Conservation (phyloP, 2,113 vertebrate species). For the Cynopterus brachyotis region DNA sequence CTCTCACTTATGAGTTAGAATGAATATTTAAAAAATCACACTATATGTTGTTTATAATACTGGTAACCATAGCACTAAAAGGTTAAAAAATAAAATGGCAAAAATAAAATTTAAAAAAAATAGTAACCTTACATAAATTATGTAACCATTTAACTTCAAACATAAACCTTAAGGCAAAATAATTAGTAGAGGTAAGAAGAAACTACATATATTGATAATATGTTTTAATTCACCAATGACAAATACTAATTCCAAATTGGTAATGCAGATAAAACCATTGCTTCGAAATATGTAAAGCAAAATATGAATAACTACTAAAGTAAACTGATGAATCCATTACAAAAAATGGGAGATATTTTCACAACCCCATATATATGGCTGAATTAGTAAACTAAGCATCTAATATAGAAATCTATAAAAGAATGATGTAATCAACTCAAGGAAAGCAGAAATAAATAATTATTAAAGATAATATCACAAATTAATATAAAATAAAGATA, state of each 20-base stretch:
- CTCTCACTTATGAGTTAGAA: not conserved
- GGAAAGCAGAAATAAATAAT: not conserved
- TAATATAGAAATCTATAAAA: not conserved
- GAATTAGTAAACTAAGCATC: not conserved
- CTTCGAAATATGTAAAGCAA: not conserved
- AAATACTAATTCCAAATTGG: not conserved
- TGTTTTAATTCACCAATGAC: not conserved
- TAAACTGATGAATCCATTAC: not conserved
- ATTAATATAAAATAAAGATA: not conserved
- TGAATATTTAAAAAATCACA: not conserved
- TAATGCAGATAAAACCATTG: not conserved
- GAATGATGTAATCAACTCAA: not conserved
- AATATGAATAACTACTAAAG: not conserved
- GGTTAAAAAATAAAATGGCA: not conserved
- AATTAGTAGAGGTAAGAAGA: not conserved
- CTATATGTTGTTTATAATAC: not conserved
- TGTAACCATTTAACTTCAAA: not conserved
- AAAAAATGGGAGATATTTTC: not conserved
- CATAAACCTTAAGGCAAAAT: not conserved
- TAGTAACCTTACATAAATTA: not conserved
- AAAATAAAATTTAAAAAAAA: not conserved
- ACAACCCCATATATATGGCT: not conserved
- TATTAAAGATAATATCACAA: not conserved
- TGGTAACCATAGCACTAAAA: not conserved
- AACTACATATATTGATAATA: not conserved